Percentiles rank a stretch among this genome's conserved stretches.
These are phyloP conservation scores for Phyllotreta striolata DNA, from an alignment of 2,888 invertebrate genomes.

Conservation along the genomic window DNA sequence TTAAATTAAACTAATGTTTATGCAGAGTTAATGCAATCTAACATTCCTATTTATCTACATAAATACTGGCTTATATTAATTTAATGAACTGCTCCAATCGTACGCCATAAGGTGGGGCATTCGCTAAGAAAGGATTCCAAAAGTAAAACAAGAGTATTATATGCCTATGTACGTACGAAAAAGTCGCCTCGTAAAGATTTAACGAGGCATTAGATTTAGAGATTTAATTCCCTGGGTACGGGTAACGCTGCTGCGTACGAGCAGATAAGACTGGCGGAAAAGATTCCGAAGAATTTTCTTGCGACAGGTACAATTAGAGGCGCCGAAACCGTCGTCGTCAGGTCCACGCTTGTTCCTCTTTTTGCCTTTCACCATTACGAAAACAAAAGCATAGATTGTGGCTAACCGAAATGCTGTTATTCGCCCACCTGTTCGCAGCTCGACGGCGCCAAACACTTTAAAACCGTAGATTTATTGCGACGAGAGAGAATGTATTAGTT, in stretches of 20 bases:
- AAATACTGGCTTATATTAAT: too few relatives aligned
- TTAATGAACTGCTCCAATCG: too few relatives aligned
- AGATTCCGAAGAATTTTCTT: conserved; percentile 28
- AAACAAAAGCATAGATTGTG: conserved; percentile 36
- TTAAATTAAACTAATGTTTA: too few relatives aligned
- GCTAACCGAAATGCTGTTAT: conserved; percentile 38
- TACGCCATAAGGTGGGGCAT: too few relatives aligned
- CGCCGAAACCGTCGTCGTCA: conserved; percentile 43
- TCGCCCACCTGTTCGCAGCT: conserved; percentile 43
- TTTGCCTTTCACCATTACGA: conserved; percentile 37
- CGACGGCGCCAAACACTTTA: conserved; percentile 41
- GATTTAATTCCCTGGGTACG: background rate
- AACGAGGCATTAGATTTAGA: too few relatives aligned
- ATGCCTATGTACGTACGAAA: too few relatives aligned
- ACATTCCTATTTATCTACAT: too few relatives aligned
- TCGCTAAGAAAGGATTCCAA: too few relatives aligned
- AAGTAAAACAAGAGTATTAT: too few relatives aligned
- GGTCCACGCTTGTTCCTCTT: conserved; percentile 27
- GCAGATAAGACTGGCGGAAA: conserved; percentile 9
- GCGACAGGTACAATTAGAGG: conserved; percentile 44
- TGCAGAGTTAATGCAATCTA: too few relatives aligned
- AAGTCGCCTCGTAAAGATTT: too few relatives aligned
- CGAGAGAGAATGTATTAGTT: conserved; percentile 43
- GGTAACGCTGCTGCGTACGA: conserved; percentile 3
- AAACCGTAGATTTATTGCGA: conserved; percentile 40